Base-by-base conservation (phyloP, 2,888 invertebrate genomes). In the Hydriomena furcata region DNA sequence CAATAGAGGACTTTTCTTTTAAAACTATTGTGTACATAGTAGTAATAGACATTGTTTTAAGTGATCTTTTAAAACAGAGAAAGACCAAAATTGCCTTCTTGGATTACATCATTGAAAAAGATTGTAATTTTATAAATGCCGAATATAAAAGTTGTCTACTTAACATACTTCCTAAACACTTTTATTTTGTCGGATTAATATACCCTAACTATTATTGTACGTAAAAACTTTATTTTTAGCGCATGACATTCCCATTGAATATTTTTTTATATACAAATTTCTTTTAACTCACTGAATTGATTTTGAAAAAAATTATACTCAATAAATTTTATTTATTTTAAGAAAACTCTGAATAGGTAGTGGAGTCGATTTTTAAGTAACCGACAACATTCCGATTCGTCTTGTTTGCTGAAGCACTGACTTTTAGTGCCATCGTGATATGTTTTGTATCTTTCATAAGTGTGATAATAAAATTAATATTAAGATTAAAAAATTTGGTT, bases 361-460 rank as follows among this genome's bases (percentile, higher is more conserved):
- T 48, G 36, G 48, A 50, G 49, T 54, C 42, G 50, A 45, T 30
- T 46, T 55, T 8, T 46, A 42, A 42, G 42, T 38, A 49, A 41
- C 49, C 48, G 13, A 45, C 51, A 55, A 50, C 53, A 52, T 54
- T 38, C 55, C 54, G 55, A 74, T 65, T 68, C 72, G 66, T 72
- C 66, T 73, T 71, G 65, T 79, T 78, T 82, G 72, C 79, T 80
- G 79, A 81, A 84, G 89, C 89, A 89, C 89, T 89, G 87, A 86
- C 77, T 80, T 77, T 70, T 82, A 88, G 89, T 89, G 89, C 89
- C 89, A 89, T 89, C 89, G 88, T 89, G 89, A 88, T 89, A 89
- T 87, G 76, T 86, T 85, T 85, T 84, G 80, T 87, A 88, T 89
- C 84, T 89, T 86, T 84, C 75, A 76, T 89, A 89, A 87, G 88